Conservation (phyloP, 2,797 vertebrate genomes). For the Menidia menidia region DNA sequence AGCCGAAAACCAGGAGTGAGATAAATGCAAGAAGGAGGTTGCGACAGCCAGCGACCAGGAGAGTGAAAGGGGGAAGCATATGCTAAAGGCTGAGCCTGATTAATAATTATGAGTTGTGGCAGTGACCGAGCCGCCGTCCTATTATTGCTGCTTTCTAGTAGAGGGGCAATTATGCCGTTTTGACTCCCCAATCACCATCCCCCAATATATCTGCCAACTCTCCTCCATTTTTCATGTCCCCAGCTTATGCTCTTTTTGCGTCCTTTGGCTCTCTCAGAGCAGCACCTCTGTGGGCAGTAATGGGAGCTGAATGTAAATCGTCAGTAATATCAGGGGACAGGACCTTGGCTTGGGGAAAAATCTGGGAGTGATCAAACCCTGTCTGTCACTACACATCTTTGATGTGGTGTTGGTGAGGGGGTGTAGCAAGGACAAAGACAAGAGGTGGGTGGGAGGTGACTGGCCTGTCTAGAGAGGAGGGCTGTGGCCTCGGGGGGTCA, state of each 20-base stretch:
- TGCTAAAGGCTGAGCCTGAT: slow-evolving; percentile 63
- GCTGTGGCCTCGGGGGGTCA: slow-evolving; percentile 47
- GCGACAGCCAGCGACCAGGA: slow-evolving; percentile 13
- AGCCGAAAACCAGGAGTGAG: slow-evolving; percentile 34
- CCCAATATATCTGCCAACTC: slow-evolving; percentile 13
- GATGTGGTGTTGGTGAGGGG: slow-evolving; percentile 29
- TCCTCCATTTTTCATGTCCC: slow-evolving; percentile 35
- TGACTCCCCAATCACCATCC: slow-evolving; percentile 18
- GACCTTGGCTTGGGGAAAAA: slow-evolving; percentile 35
- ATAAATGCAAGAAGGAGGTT: slow-evolving; percentile 27
- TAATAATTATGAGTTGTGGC: slow-evolving; percentile 72
- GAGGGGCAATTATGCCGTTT: slow-evolving; percentile 59
- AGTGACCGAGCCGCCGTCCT: slow-evolving; percentile 49
- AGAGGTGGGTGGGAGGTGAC: slow-evolving; percentile 47
- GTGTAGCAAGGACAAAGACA: slow-evolving; percentile 65
- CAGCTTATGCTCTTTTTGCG: slow-evolving; percentile 6
- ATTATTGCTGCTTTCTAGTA: slow-evolving; percentile 60
- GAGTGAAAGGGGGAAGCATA: slow-evolving; percentile 46
- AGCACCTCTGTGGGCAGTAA: slow-evolving; percentile 28
- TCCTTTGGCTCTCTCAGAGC: background rate
- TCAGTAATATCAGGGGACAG: slow-evolving; percentile 46
- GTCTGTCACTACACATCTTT: slow-evolving; percentile 46
- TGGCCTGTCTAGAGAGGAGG: slow-evolving; percentile 43
- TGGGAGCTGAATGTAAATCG: slow-evolving; percentile 49
- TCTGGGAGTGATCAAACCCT: slow-evolving; percentile 42